Evolutionary conservation across 2,888 invertebrate species (phyloP).

Genomic region (Sinohyriopsis cumingii): DNA sequence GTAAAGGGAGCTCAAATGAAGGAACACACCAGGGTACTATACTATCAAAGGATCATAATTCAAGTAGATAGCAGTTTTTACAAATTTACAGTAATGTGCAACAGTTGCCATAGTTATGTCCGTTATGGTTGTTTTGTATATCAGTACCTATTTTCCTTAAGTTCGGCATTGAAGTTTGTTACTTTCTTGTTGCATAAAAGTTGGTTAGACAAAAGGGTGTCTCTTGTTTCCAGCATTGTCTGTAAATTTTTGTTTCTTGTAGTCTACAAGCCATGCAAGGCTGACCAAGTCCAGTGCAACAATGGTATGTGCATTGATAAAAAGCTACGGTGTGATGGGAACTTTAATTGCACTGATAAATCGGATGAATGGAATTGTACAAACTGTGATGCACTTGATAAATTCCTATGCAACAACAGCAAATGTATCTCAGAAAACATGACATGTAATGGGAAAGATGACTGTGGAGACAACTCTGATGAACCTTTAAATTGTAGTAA

Average conservation of each 20-base stretch:
- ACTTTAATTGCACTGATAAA: constrained; percentile 57
- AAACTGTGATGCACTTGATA: constrained; percentile 29
- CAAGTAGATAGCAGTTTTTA: too few relatives aligned
- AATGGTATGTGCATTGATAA: constrained; percentile 81
- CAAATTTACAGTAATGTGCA: too few relatives aligned
- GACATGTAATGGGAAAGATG: constrained; percentile 53
- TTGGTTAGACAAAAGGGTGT: too few relatives aligned
- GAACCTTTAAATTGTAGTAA: constrained; percentile 60
- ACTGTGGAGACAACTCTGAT: constrained; percentile 63
- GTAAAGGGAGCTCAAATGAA: too few relatives aligned
- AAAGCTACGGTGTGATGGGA: constrained; percentile 82
- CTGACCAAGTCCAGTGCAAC: constrained; percentile 80
- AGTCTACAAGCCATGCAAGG: constrained; percentile 73
- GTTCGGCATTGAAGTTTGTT: too few relatives aligned
- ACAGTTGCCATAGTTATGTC: too few relatives aligned
- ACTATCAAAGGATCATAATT: too few relatives aligned
- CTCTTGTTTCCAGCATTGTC: neutral
- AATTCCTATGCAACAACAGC: constrained; percentile 52
- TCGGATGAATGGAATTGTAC: constrained; percentile 61
- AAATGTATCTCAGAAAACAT: constrained; percentile 54
- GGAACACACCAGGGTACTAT: too few relatives aligned
- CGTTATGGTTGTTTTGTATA: too few relatives aligned
- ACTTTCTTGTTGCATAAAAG: too few relatives aligned
- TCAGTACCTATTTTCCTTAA: too few relatives aligned
- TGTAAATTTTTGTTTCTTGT: constrained; percentile 6